Conservation (phyloP, 1,140 invertebrate genomes). For the Physella acuta region DNA sequence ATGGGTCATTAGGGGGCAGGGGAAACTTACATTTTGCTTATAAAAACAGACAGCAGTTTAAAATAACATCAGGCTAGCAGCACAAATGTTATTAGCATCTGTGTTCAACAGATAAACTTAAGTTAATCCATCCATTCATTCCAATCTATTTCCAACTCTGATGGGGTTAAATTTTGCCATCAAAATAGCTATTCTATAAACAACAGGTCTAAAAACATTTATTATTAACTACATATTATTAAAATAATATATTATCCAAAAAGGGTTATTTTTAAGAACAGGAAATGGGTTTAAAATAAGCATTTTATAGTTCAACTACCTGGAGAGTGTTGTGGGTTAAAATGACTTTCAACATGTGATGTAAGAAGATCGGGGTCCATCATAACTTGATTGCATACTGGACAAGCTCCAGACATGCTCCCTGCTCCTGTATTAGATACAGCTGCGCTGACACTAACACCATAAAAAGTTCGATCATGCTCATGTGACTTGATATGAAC, state of each 20-base stretch:
- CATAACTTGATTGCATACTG: neutral
- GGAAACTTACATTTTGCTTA: no score
- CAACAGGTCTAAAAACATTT: neutral
- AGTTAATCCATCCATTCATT: neutral
- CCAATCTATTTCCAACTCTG: neutral
- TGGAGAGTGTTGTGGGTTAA: neutral
- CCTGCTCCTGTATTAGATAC: neutral
- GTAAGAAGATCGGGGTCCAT: constrained; percentile 2
- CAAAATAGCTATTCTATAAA: neutral
- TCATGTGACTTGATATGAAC: constrained; percentile 2
- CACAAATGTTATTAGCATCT: no score
- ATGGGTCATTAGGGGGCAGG: no score
- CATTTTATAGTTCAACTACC: neutral
- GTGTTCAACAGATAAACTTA: no score
- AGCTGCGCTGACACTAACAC: neutral
- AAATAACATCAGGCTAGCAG: no score
- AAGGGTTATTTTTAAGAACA: neutral
- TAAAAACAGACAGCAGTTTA: no score
- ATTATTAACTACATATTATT: neutral
- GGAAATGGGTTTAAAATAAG: neutral
- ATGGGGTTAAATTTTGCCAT: neutral
- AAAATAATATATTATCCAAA: neutral
- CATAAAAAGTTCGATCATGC: constrained; percentile 6
- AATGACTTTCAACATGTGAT: constrained; percentile 20
- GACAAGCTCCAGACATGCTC: neutral